Conservation (phyloP, 2,888 invertebrate species). For the Drosophila aldrichi region DNA sequence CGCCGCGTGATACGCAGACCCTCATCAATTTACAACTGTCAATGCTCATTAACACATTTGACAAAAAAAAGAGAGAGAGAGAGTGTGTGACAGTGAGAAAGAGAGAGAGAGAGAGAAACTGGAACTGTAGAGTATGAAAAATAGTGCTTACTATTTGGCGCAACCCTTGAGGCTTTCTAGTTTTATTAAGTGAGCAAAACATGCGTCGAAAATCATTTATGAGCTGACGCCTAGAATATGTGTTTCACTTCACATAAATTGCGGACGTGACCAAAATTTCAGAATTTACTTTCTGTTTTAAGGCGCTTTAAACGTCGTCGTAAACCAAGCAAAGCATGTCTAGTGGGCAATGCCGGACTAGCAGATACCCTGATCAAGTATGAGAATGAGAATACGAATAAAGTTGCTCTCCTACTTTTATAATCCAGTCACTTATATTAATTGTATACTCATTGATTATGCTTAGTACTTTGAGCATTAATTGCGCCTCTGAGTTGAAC, state of each 20-base stretch:
- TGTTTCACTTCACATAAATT: conserved; percentile 56
- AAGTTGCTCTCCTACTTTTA: too few relatives aligned
- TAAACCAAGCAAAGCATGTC: background rate
- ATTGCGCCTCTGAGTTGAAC: too few relatives aligned
- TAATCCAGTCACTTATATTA: too few relatives aligned
- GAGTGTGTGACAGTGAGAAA: too few relatives aligned
- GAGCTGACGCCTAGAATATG: conserved; percentile 32
- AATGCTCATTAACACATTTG: conserved; percentile 30
- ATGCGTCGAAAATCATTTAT: conserved; percentile 44
- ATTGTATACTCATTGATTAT: too few relatives aligned
- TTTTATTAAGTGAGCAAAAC: background rate
- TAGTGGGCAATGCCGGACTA: background rate
- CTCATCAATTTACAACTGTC: conserved; percentile 47
- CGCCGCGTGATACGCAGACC: conserved; percentile 32
- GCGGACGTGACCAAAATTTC: conserved; percentile 58
- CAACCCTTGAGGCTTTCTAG: background rate
- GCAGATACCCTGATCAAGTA: background rate
- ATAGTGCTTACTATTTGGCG: conserved; percentile 2
- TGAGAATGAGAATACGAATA: background rate
- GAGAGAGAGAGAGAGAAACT: background rate
- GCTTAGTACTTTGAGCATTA: too few relatives aligned
- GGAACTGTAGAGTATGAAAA: background rate
- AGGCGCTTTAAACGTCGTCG: conserved; percentile 20
- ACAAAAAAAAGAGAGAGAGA: too few relatives aligned
- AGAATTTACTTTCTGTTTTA: conserved; percentile 6